A percentile compares a stretch with the other conserved stretches of the same genome.
Conservation (phyloP, 1,140 invertebrate genomes). For the Neuroterus valhalla region DNA sequence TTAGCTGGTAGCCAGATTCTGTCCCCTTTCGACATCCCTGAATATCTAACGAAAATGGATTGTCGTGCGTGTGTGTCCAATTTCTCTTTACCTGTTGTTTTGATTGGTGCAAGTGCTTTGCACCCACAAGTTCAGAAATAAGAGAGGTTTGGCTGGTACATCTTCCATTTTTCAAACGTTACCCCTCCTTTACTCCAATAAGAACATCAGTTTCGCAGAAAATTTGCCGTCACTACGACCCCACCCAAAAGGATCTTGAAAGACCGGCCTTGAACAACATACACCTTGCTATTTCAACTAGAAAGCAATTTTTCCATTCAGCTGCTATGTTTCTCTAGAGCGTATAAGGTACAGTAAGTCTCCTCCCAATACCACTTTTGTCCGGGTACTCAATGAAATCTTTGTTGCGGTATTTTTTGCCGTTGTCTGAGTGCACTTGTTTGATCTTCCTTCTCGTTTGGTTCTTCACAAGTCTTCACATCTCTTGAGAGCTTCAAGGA, state of each 20-base stretch:
- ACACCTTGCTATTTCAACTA: conserved; percentile 29
- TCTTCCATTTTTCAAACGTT: conserved; percentile 22
- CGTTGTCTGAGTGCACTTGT: conserved; percentile 68
- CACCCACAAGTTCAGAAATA: conserved; percentile 21
- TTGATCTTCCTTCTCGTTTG: conserved; percentile 65
- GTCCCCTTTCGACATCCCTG: conserved; percentile 50
- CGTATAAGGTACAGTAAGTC: conserved; percentile 58
- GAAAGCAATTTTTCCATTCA: conserved; percentile 52
- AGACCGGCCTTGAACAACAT: conserved; percentile 20
- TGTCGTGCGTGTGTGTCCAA: background rate
- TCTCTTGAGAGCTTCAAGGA: background rate
- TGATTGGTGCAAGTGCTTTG: conserved; percentile 8
- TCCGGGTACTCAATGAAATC: conserved; percentile 58
- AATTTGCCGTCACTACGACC: conserved; percentile 24
- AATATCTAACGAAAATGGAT: conserved; percentile 52
- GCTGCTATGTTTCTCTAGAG: conserved; percentile 65
- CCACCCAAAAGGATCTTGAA: background rate
- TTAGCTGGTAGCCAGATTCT: conserved; percentile 48
- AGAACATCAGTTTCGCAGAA: conserved; percentile 27
- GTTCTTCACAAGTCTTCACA: conserved; percentile 36
- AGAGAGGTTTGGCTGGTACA: background rate
- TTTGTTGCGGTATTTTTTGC: conserved; percentile 65
- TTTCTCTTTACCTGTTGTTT: no score
- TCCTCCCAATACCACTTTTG: conserved; percentile 57
- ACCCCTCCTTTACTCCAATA: background rate